Evolutionary conservation across 2,113 vertebrate species (phyloP).

Genomic region (Eudyptes chrysolophus): DNA sequence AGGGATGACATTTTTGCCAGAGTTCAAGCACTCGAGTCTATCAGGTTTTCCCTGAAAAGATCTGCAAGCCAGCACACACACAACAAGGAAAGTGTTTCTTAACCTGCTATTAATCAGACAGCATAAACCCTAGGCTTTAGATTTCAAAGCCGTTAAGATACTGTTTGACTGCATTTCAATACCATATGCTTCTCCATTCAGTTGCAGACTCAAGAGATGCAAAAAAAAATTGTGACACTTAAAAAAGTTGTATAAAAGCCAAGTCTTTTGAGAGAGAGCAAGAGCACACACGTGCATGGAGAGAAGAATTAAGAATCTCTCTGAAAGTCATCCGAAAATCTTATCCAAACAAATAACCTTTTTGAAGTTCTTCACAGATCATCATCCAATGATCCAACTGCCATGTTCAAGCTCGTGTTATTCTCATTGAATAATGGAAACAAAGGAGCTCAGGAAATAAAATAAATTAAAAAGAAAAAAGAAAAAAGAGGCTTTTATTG

Average conservation of each 20-base stretch:
- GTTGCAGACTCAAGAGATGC: neutral
- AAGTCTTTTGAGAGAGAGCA: neutral
- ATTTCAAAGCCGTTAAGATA: conserved; percentile 22
- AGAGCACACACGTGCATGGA: neutral
- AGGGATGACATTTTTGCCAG: neutral
- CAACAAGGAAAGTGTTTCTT: conserved; percentile 5
- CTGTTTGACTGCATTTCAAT: neutral
- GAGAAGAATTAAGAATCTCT: neutral
- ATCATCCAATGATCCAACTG: neutral
- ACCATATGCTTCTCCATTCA: neutral
- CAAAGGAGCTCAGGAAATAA: neutral
- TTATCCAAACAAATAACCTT: conserved; percentile 8
- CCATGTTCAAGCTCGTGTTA: neutral
- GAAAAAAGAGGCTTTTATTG: no score
- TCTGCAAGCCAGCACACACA: neutral
- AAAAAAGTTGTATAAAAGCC: neutral
- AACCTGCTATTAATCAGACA: conserved; percentile 25
- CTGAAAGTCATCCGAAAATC: neutral
- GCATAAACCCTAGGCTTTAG: conserved; percentile 2
- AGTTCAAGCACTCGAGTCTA: neutral
- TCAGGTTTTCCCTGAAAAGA: neutral
- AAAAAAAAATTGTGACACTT: neutral
- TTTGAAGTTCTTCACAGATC: neutral
- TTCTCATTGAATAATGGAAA: neutral
- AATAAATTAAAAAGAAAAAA: neutral